Conservation (phyloP, 92 coral and sea anemone species). For the Epizoanthus fatuus region DNA sequence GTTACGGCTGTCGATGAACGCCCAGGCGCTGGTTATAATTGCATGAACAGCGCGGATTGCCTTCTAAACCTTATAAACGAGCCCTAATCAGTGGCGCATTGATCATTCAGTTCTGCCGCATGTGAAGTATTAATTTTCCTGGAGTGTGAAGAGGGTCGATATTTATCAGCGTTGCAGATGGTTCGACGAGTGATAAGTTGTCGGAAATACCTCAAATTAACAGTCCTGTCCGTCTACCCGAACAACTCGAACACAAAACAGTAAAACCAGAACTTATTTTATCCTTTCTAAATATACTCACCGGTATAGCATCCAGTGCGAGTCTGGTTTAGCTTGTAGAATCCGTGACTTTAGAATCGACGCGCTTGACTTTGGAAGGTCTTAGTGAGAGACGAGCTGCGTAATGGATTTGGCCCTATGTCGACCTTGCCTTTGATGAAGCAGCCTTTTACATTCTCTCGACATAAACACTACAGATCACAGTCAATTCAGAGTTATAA, state of each 20-base stretch:
- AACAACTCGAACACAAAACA: background rate
- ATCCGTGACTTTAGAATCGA: background rate
- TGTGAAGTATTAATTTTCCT: constrained; percentile 37
- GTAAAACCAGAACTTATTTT: background rate
- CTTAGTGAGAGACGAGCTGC: constrained; percentile 4
- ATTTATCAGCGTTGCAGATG: constrained; percentile 42
- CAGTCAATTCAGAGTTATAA: background rate
- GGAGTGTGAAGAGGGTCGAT: constrained; percentile 36
- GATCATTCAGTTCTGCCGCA: constrained; percentile 16
- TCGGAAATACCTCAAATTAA: constrained; percentile 44
- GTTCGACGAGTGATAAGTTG: constrained; percentile 35
- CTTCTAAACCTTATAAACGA: background rate
- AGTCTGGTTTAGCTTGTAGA: background rate
- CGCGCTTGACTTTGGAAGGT: background rate
- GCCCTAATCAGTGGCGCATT: background rate
- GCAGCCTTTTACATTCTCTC: background rate
- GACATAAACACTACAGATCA: background rate
- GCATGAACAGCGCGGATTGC: background rate
- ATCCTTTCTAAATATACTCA: background rate
- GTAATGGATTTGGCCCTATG: background rate
- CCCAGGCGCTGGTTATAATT: background rate
- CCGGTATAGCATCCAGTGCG: background rate
- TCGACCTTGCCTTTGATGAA: background rate
- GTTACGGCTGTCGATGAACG: background rate
- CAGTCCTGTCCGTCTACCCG: constrained; percentile 32